A percentile compares a stretch with the other conserved stretches of the same genome.
Evolutionary conservation across 2,888 invertebrate genomes (phyloP).

Genomic region (Ctenicera cuprea): DNA sequence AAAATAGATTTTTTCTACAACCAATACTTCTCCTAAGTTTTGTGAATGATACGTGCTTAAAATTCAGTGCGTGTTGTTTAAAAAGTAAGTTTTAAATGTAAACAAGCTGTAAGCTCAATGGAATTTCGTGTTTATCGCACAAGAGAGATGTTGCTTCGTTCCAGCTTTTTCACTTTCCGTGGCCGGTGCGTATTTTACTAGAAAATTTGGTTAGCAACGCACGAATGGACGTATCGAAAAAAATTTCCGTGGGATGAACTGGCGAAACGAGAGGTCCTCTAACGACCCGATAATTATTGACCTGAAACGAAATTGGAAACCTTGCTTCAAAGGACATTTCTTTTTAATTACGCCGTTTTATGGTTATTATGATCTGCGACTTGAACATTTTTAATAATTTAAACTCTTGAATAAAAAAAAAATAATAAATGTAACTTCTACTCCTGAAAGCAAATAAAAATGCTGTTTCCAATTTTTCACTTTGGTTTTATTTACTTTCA

Average conservation of each 20-base stretch:
- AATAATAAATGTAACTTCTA: too few relatives aligned
- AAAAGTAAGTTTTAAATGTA: conserved; percentile 6
- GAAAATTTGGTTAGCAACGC: conserved; percentile 35
- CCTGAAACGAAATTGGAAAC: not conserved
- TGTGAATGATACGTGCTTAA: not conserved
- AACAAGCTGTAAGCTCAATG: conserved; percentile 12
- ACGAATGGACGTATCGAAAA: conserved; percentile 11
- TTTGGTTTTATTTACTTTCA: conserved; percentile 5
- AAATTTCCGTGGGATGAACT: conserved; percentile 10
- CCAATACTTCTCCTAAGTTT: not conserved
- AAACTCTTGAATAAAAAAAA: not conserved
- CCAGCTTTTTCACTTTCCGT: conserved; percentile 26
- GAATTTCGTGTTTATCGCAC: conserved; percentile 20
- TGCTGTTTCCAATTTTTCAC: not conserved
- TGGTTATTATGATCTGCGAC: too few relatives aligned
- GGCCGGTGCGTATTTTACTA: conserved; percentile 17
- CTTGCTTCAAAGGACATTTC: too few relatives aligned
- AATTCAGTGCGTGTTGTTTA: not conserved
- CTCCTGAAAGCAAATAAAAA: not conserved
- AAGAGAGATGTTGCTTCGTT: conserved; percentile 2
- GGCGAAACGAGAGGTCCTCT: not conserved
- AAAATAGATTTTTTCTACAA: too few relatives aligned
- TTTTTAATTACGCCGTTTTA: too few relatives aligned
- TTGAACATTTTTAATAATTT: not conserved
- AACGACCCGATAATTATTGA: conserved; percentile 8